Percentiles rank a stretch among this genome's conserved stretches.
Conservation (phyloP, 2,888 invertebrate species). For the Cheilosia urbana region DNA sequence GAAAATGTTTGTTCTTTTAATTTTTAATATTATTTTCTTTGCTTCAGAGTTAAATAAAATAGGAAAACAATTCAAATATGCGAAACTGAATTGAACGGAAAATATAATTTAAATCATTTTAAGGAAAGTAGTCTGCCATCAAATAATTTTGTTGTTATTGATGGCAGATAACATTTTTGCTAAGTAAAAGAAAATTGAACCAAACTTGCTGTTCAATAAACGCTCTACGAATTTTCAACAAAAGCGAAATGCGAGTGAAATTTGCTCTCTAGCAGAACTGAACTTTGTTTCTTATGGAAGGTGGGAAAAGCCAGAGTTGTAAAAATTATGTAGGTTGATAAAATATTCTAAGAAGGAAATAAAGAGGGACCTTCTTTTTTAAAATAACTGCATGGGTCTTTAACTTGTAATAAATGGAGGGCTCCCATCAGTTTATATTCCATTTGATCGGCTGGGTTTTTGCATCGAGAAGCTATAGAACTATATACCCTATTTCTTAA, state of each 20-base stretch:
- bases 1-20: slow-evolving; percentile 57
- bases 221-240: slow-evolving; percentile 24
- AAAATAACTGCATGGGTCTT: no score
- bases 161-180: slow-evolving; percentile 42
- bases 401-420: no score
- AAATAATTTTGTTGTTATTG: not conserved
- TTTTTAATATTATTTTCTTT: slow-evolving; percentile 30
- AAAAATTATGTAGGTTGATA: not conserved
- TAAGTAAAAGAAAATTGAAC: slow-evolving; percentile 20
- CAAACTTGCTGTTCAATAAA: slow-evolving; percentile 53
- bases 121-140: slow-evolving; percentile 18
- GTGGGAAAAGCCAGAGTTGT: slow-evolving; percentile 22
- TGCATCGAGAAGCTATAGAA: no score
- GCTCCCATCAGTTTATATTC: no score
- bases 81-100: not conserved
- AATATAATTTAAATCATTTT: not conserved
- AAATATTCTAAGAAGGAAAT: not conserved
- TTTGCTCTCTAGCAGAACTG: slow-evolving; percentile 13
- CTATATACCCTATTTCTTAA: no score
- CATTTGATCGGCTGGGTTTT: no score
- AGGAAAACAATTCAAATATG: not conserved
- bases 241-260: slow-evolving; percentile 52
- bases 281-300: slow-evolving; percentile 7
- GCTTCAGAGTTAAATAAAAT: slow-evolving; percentile 22
- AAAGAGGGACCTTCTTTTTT: no score